Evolutionary conservation across 2,113 vertebrate species (phyloP), one percentile per base, ranked within the genome.

Genomic region (Nerophis ophidion): DNA sequence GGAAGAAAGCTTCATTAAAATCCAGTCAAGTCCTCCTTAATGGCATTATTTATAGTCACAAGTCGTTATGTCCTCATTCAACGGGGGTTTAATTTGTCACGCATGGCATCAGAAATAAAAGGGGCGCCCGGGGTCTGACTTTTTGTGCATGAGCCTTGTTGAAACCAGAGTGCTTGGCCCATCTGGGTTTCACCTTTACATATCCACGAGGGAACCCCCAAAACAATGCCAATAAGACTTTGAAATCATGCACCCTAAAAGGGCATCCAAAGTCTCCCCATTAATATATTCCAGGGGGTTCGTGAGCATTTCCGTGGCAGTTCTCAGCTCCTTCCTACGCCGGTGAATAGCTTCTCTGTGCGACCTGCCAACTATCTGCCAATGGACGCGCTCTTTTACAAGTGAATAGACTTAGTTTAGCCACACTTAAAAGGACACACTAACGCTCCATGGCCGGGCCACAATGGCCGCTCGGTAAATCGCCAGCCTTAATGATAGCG

Each of bases 341-440:
- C 87, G 85, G 88, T 92, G 88, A 85, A 92, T 85, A 90, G 87
- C 87, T 86, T 72, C 87, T 91, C 89, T 92, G 90, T 92, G 84
- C 82, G 60, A 86, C 72, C 72, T 76, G 90, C 91, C 90, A 91
- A 92, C 84, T 88, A 91, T 87, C 90, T 92, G 92, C 90, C 91
- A 91, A 91, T 91, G 90, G 87, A 67, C 17, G 71, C 86, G 81
- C 82, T 88, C 80, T 84, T 89, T 91, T 87, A 84, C 82, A 89
- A 89, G 88, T 92, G 89, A 92, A 92, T 91, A 83, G 89, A 69
- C 78, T 68, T 84, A 88, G 88, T 80, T 84, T 86, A 86, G 84
- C 82, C 80, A 83, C 80, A 80, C 82, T 85, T 86, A 82, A 81
- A 90, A 91, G 87, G 82, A 74, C 81, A 76, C 83, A 80, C 77